A percentile compares a stretch with the other conserved stretches of the same genome.
These are phyloP conservation scores for Hippocampus zosterae DNA, from an alignment of 2,113 vertebrate species.

Conservation along the genomic window DNA sequence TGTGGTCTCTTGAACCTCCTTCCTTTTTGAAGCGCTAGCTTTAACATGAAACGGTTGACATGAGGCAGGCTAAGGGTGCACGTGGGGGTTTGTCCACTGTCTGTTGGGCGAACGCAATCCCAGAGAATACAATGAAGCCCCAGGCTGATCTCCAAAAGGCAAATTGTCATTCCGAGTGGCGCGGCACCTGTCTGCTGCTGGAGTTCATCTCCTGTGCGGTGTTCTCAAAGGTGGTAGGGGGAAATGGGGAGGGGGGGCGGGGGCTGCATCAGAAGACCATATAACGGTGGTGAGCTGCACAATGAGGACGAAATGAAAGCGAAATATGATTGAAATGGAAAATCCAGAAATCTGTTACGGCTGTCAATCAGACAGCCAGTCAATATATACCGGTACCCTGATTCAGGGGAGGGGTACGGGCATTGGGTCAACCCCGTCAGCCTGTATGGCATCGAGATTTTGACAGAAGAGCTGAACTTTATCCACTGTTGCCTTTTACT, in stretches of 20 bases:
- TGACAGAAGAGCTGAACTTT: background rate
- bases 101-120: conserved; percentile 59
- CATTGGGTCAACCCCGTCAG: background rate
- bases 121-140: conserved; percentile 55
- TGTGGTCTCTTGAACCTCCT: background rate
- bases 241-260: background rate
- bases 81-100: conserved; percentile 34
- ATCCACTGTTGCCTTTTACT: background rate
- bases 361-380: conserved; percentile 45
- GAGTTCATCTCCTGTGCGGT: conserved; percentile 47
- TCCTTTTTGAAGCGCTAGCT: conserved; percentile 3
- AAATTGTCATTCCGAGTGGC: conserved; percentile 61
- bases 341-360: conserved; percentile 43
- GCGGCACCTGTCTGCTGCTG: conserved; percentile 54
- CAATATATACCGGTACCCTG: conserved; percentile 41
- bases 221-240: conserved; percentile 2
- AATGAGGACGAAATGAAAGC: conserved; percentile 51
- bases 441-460: background rate
- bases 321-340: conserved; percentile 58
- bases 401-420: conserved; percentile 37
- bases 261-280: conserved; percentile 12
- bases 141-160: conserved; percentile 59
- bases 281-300: conserved; percentile 31
- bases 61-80: background rate
- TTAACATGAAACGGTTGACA: conserved; percentile 33